Base-by-base conservation (phyloP, 2,888 invertebrate species). In the Idaea biselata region DNA sequence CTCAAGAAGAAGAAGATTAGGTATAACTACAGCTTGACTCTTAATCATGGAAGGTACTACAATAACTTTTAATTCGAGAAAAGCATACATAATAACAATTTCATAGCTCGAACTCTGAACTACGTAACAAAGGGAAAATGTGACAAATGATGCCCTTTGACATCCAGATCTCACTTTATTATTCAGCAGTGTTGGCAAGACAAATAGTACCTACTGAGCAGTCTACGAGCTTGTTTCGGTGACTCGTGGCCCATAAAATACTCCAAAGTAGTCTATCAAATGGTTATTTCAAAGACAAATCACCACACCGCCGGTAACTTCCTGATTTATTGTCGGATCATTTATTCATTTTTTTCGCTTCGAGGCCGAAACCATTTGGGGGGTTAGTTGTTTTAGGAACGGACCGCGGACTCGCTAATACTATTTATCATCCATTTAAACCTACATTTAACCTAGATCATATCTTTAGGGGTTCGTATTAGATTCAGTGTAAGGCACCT, bases 271-370 rank as follows among this genome's bases (percentile, higher is more conserved):
- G 75, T 83, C 79, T 75, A 76, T 82, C 83, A 80, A 80, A 79
- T 77, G 76, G 77, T 77, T 81, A 82, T 81, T 81, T 77, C 73
- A 69, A 71, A 79, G 81, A 84, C 83, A 86, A 88, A 85, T 83
- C 78, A 82, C 74, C 73, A 73, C 79, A 74, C 68, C 75, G 74
- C 73, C 69, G 74, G 80, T 81, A 81, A 82, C 86, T 80, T 81
- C 77, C 79, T 86, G 85, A 90, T 89, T 89, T 89, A 89, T 87
- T 76, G 78, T 74, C 73, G 56, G 67, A 74, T 63, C 83, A 84
- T 89, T 86, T 81, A 82, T 89, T 84, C 63, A 69, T 70, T 72
- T 72, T 72, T 69, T 66, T 63, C 69, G 62, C 68, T 63, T 65
- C 61, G 59, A 67, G 68, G 67, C 61, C 68, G 59, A 61, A 62